Percentiles rank a stretch among this genome's conserved stretches.
These are phyloP conservation scores for Diorhabda elongata DNA, from an alignment of 1,140 invertebrate species.

Conservation along the genomic window DNA sequence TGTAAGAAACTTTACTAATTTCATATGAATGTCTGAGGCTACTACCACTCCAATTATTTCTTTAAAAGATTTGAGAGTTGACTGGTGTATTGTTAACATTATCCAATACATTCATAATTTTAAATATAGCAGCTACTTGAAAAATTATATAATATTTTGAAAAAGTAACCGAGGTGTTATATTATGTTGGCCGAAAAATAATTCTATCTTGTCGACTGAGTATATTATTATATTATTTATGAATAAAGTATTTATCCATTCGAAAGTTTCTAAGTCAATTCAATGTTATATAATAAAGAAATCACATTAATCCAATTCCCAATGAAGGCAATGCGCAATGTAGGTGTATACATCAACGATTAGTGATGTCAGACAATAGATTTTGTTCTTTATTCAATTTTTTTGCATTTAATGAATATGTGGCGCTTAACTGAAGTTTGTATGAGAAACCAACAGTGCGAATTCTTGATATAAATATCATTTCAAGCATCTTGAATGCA, in stretches of 20 bases:
- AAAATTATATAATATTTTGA: too few relatives aligned
- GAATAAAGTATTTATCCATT: neutral
- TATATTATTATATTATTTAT: neutral
- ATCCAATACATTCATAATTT: too few relatives aligned
- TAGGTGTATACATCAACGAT: neutral
- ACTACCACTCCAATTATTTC: too few relatives aligned
- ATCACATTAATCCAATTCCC: neutral
- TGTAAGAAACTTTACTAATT: too few relatives aligned
- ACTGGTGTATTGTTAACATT: too few relatives aligned
- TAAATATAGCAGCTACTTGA: too few relatives aligned
- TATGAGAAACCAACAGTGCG: constrained; percentile 15
- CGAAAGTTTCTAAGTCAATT: neutral
- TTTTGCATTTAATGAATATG: neutral
- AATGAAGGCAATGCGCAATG: constrained; percentile 1
- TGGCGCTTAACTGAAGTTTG: constrained; percentile 3
- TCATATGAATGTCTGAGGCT: too few relatives aligned
- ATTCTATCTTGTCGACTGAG: neutral
- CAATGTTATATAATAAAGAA: constrained; percentile 1
- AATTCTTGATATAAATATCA: constrained; percentile 33
- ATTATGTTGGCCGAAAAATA: too few relatives aligned
- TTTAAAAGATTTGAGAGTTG: too few relatives aligned
- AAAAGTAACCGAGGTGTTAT: too few relatives aligned
- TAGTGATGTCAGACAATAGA: neutral
- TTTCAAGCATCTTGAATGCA: constrained; percentile 32
- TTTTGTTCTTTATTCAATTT: constrained; percentile 3